A percentile compares a stretch with the other conserved stretches of the same genome.
Conservation (phyloP, 2,888 invertebrate genomes). For the Drosophila kokeensis region DNA sequence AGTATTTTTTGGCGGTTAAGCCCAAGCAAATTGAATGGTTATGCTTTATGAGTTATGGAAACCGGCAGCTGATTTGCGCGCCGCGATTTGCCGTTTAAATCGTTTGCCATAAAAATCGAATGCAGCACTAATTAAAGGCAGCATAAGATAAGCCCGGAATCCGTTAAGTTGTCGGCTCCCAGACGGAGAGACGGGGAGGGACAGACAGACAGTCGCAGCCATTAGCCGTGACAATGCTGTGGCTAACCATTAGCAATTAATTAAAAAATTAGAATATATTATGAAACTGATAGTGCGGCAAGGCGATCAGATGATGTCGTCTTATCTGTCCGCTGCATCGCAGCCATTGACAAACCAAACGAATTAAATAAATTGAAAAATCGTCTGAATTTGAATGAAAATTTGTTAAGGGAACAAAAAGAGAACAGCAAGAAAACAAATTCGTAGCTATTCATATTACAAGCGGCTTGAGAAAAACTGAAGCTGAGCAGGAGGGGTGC, state of each 20-base stretch:
- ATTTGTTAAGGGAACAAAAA: slow-evolving; percentile 51
- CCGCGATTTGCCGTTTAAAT: slow-evolving; percentile 65
- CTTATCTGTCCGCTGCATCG: slow-evolving; percentile 56
- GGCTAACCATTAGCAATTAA: slow-evolving; percentile 80
- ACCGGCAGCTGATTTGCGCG: slow-evolving; percentile 75
- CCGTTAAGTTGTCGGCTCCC: slow-evolving; percentile 5
- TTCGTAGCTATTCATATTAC: slow-evolving; percentile 46
- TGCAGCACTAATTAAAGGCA: slow-evolving; percentile 70
- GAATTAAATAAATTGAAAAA: slow-evolving; percentile 77
- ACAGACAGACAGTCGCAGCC: slow-evolving; percentile 38
- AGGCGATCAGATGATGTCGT: slow-evolving; percentile 47
- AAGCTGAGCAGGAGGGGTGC: slow-evolving; percentile 20
- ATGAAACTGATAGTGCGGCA: slow-evolving; percentile 33
- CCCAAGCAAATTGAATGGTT: slow-evolving; percentile 72
- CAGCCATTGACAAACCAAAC: slow-evolving; percentile 69
- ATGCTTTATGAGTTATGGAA: slow-evolving; percentile 76
- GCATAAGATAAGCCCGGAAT: slow-evolving; percentile 2
- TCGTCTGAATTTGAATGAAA: slow-evolving; percentile 66
- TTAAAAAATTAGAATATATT: slow-evolving; percentile 81
- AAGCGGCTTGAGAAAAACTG: slow-evolving; percentile 15
- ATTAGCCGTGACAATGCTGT: slow-evolving; percentile 57
- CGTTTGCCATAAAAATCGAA: slow-evolving; percentile 69
- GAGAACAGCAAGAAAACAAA: slow-evolving; percentile 7
- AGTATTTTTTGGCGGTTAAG: slow-evolving; percentile 53
- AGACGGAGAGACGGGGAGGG: slow-evolving; percentile 13